Evolutionary conservation across 2,113 vertebrate genomes (phyloP).

Genomic region (Sinocyclocheilus anshuiensis): DNA sequence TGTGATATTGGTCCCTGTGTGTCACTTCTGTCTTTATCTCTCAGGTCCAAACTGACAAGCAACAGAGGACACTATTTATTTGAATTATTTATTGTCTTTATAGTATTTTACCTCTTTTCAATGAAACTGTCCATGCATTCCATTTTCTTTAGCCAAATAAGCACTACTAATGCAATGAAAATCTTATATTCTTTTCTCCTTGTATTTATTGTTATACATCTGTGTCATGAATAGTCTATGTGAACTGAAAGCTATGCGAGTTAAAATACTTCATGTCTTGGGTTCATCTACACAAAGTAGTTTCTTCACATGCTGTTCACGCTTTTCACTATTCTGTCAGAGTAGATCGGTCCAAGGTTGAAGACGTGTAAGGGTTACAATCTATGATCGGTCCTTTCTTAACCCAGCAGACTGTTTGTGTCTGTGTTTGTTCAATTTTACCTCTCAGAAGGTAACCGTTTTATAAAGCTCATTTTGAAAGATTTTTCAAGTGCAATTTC

Average conservation of each 20-base stretch:
- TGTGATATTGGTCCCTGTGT: conserved; percentile 8
- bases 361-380: conserved; percentile 44
- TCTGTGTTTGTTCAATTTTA: conserved; percentile 48
- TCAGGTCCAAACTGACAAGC: conserved; percentile 52
- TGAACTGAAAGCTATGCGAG: conserved; percentile 33
- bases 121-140: conserved; percentile 48
- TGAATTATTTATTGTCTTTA: conserved; percentile 46
- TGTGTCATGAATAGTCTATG: conserved; percentile 33
- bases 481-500: conserved; percentile 58
- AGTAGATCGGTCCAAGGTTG: conserved; percentile 39
- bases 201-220: conserved; percentile 49
- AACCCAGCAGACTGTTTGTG: conserved; percentile 46
- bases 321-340: conserved; percentile 26
- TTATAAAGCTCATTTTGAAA: conserved; percentile 63
- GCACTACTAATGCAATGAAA: conserved; percentile 52
- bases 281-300: conserved; percentile 9
- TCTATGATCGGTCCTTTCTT: conserved; percentile 42
- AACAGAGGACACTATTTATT: conserved; percentile 56
- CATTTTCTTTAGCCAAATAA: conserved; percentile 57
- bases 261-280: conserved; percentile 21
- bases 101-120: conserved; percentile 45
- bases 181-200: conserved; percentile 34
- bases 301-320: conserved; percentile 29
- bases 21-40: conserved; percentile 34
- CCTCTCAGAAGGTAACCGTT: conserved; percentile 69